Evolutionary conservation across 2,888 invertebrate species (phyloP).

Genomic region (Tipula confusa): DNA sequence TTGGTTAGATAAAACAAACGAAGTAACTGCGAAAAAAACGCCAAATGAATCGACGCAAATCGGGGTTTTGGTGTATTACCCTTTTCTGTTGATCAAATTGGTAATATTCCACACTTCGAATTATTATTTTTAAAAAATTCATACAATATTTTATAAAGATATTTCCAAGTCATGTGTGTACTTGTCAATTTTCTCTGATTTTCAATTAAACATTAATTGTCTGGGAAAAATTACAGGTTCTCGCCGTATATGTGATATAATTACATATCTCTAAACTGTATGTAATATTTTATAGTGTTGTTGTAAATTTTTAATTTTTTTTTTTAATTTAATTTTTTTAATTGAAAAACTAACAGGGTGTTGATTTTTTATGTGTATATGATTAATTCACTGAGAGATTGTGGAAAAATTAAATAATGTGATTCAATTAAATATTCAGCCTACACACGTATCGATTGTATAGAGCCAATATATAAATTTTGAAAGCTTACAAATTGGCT

Average conservation of each 20-base stretch:
- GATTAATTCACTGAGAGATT: background rate
- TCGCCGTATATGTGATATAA: background rate
- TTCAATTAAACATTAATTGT: slow-evolving; percentile 12
- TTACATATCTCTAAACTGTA: background rate
- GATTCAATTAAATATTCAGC: slow-evolving; percentile 1
- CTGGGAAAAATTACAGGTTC: slow-evolving; percentile 6
- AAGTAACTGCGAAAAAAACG: too few species aligned
- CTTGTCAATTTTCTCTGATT: background rate
- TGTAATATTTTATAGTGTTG: background rate
- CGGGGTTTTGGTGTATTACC: too few species aligned
- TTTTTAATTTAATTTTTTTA: background rate
- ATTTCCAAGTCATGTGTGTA: background rate
- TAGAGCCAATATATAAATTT: background rate
- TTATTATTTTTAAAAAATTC: too few species aligned
- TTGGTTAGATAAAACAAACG: too few species aligned
- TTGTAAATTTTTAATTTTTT: background rate
- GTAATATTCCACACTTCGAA: too few species aligned
- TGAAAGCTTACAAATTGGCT: background rate
- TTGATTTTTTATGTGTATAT: background rate
- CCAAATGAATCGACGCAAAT: too few species aligned
- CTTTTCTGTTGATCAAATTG: too few species aligned
- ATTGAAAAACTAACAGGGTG: background rate
- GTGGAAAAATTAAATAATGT: background rate
- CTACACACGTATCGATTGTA: background rate
- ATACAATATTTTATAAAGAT: too few species aligned